Evolutionary conservation across 2,797 vertebrate species (phyloP).

Genomic region (Psittacula derbiana): DNA sequence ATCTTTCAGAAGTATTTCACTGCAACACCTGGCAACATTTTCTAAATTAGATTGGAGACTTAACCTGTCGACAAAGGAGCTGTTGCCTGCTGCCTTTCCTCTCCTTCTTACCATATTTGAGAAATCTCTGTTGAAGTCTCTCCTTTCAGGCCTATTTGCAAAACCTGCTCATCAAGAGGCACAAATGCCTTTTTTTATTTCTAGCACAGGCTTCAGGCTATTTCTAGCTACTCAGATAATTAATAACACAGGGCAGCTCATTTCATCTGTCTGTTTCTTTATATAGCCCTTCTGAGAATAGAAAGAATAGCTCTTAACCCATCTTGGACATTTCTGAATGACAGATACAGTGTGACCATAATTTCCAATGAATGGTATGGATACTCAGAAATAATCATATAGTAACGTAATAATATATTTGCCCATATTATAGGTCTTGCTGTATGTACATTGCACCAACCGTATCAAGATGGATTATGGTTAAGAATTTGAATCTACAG

Average conservation of each 20-base stretch:
- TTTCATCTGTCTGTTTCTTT: slow-evolving; percentile 30
- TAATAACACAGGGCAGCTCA: not conserved
- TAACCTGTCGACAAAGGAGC: not conserved
- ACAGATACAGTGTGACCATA: not conserved
- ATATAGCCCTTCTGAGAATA: slow-evolving; percentile 6
- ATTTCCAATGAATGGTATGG: not conserved
- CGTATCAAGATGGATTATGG: not conserved
- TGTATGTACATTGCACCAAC: not conserved
- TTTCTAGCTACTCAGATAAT: slow-evolving; percentile 9
- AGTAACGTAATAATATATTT: not conserved
- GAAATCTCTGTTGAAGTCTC: not conserved
- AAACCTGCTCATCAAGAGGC: not conserved
- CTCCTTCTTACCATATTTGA: not conserved
- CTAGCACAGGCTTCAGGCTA: slow-evolving; percentile 16
- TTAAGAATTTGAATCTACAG: not conserved
- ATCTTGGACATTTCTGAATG: not conserved
- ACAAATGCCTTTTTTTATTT: slow-evolving; percentile 12
- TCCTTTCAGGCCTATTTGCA: not conserved
- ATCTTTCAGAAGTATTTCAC: not conserved
- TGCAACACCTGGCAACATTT: not conserved
- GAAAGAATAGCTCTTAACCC: not conserved
- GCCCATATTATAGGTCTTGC: not conserved
- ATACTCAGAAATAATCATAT: not conserved
- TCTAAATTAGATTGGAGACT: not conserved
- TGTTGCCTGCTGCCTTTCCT: not conserved